A percentile compares a stretch with the other conserved stretches of the same genome.
These are phyloP conservation scores for Penaeus monodon DNA, from an alignment of 2,888 invertebrate genomes.

Conservation along the genomic window DNA sequence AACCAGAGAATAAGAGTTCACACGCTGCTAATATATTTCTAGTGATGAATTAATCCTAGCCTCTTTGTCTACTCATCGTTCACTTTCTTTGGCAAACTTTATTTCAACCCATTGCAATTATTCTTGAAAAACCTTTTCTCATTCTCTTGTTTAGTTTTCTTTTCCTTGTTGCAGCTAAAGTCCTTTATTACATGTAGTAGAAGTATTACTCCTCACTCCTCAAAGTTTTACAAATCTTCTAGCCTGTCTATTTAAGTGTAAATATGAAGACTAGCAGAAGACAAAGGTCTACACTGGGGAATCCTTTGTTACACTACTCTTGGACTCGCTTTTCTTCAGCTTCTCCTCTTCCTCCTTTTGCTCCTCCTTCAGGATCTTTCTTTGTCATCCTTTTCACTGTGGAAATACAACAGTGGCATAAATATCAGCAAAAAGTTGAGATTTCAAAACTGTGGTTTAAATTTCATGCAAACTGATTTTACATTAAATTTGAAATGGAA, in stretches of 20 bases:
- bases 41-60: no score
- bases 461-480: no score
- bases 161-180: no score
- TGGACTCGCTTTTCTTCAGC: conserved; percentile 52
- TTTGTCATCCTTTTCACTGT: conserved; percentile 47
- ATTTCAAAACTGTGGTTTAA: neutral
- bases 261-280: conserved; percentile 20
- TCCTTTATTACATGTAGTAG: no score
- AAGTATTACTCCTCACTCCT: no score
- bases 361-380: conserved; percentile 48
- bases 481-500: no score
- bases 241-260: conserved; percentile 21
- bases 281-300: conserved; percentile 42
- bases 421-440: neutral
- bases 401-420: neutral
- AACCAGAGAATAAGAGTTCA: no score
- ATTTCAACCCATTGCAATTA: no score
- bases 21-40: no score
- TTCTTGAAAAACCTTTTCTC: no score
- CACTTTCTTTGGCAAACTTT: conserved; percentile 17
- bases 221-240: neutral
- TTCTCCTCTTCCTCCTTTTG: conserved; percentile 33
- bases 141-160: no score
- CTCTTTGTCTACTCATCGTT: neutral
- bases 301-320: conserved; percentile 41